Evolutionary conservation across 2,888 invertebrate species (phyloP).

Genomic region (Nebria brevicollis): DNA sequence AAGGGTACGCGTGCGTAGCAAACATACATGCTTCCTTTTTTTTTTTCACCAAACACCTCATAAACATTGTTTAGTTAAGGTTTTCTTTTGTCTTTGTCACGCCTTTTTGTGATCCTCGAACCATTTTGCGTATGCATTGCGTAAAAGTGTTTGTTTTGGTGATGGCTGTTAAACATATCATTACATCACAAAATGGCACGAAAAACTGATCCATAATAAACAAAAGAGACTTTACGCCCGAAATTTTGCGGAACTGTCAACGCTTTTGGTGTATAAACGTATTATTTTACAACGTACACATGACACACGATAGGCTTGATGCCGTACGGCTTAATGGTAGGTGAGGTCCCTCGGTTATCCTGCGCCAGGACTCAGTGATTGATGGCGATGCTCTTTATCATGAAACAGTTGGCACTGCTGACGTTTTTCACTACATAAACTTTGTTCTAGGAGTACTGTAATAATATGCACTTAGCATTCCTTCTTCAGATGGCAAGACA

Average conservation of each 20-base stretch:
- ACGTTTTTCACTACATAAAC: constrained; percentile 27
- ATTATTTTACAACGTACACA: constrained; percentile 32
- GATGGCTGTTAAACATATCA: constrained; percentile 3
- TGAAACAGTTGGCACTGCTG: constrained; percentile 29
- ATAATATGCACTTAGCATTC: neutral
- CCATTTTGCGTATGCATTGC: neutral
- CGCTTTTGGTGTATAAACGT: constrained; percentile 20
- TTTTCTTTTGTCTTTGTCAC: neutral
- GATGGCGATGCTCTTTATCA: constrained; percentile 23
- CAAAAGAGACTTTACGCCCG: neutral
- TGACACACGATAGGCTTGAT: constrained; percentile 30
- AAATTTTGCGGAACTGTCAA: constrained; percentile 5
- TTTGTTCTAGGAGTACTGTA: constrained; percentile 6
- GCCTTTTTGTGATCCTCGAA: neutral
- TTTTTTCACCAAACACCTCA: neutral
- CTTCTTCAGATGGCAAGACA: neutral
- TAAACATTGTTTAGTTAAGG: neutral
- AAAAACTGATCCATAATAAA: constrained; percentile 13
- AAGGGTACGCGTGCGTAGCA: neutral
- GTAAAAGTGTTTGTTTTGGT: neutral
- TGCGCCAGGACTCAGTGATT: constrained; percentile 16
- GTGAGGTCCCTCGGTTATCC: constrained; percentile 23
- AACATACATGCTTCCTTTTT: neutral
- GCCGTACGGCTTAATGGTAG: constrained; percentile 23
- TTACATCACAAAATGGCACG: constrained; percentile 9